phyloP scores from a whole-genome alignment of 2,113 vertebrate genomes.

The Rana temporaria region DNA sequence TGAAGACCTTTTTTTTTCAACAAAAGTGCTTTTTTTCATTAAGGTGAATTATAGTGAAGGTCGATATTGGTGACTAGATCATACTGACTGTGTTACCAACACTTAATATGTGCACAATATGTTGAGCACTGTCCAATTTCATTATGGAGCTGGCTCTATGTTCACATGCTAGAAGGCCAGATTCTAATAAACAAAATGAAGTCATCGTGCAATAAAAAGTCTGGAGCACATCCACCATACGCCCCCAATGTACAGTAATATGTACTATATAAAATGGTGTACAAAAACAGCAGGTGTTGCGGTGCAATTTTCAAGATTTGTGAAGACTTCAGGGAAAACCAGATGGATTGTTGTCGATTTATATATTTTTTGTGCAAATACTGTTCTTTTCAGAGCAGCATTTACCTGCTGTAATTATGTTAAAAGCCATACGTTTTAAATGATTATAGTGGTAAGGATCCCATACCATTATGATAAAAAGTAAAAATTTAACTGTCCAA shows the following conservation, averaged over 20 bases:
- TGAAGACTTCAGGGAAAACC: constrained; percentile 10
- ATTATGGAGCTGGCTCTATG: too few species aligned
- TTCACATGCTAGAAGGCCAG: not conserved
- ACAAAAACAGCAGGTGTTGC: constrained; percentile 32
- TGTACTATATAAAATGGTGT: constrained; percentile 12
- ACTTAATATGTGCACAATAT: not conserved
- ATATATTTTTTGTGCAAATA: too few species aligned
- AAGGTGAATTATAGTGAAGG: not conserved
- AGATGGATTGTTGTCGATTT: not conserved
- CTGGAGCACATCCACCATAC: not conserved
- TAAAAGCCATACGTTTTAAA: too few species aligned
- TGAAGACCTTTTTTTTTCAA: too few species aligned
- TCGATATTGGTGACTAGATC: not conserved
- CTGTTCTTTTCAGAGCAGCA: too few species aligned
- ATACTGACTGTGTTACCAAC: not conserved
- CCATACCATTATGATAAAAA: too few species aligned
- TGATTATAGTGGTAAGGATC: too few species aligned
- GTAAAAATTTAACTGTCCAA: too few species aligned
- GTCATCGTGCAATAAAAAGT: constrained; percentile 11
- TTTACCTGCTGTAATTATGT: too few species aligned
- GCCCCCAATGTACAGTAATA: constrained; percentile 37
- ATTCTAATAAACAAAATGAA: not conserved
- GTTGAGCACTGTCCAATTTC: not conserved
- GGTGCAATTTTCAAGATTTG: constrained; percentile 1
- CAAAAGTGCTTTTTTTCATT: too few species aligned